Evolutionary conservation across 2,797 vertebrate species (phyloP).

Genomic region (Botia almorhae): DNA sequence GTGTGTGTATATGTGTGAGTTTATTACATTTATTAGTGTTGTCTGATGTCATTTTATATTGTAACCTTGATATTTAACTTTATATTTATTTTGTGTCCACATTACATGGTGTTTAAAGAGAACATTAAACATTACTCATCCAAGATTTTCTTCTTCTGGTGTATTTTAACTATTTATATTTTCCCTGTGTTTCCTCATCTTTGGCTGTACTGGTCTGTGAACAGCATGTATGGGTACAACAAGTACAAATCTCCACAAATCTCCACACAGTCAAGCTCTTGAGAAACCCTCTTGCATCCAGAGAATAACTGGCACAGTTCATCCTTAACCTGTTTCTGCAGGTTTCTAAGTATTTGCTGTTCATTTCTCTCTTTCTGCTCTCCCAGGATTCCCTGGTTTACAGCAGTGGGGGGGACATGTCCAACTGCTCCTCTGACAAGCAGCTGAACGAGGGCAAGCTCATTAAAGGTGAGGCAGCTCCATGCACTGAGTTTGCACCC

Average conservation of each 20-base stretch:
- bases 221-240: background rate
- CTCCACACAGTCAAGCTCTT: conserved; percentile 6
- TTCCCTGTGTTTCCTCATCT: background rate
- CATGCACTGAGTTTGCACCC: background rate
- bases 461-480: conserved; percentile 84
- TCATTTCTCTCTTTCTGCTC: background rate
- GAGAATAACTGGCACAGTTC: background rate
- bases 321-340: background rate
- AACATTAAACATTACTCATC: too few relatives aligned
- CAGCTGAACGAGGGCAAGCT: conserved; percentile 80
- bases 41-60: too few relatives aligned
- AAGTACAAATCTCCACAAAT: background rate
- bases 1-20: background rate
- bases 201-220: background rate
- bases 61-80: too few relatives aligned
- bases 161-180: conserved; percentile 4
- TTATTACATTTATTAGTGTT: too few relatives aligned
- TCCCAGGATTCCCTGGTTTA: conserved; percentile 54
- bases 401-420: conserved; percentile 2
- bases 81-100: too few relatives aligned
- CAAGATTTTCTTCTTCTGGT: too few relatives aligned
- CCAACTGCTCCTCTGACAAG: conserved; percentile 64
- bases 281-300: conserved; percentile 1
- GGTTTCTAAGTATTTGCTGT: conserved; percentile 6
- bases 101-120: too few relatives aligned